These are phyloP conservation scores for Pocillopora grandis DNA, from an alignment of 92 coral and sea anemone species.

Conservation along the genomic window DNA sequence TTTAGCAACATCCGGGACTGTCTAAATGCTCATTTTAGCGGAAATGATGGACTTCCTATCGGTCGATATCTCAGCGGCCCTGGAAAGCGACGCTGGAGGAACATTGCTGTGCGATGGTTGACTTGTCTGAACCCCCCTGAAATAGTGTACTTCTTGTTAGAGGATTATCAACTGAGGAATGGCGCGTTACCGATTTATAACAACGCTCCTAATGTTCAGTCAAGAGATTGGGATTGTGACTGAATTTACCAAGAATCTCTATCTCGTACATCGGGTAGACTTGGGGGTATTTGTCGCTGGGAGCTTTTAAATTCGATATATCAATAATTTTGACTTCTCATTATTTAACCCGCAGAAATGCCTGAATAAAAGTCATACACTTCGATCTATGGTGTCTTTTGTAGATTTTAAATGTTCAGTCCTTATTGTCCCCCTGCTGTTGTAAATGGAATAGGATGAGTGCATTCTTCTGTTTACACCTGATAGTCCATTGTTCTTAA, in stretches of 20 bases:
- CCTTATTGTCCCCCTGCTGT: no score
- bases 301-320: no score
- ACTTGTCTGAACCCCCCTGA: slow-evolving; percentile 91
- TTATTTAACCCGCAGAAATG: no score
- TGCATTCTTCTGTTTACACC: no score
- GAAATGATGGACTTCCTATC: slow-evolving; percentile 96
- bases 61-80: slow-evolving; percentile 89
- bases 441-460: no score
- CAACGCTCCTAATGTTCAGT: slow-evolving; percentile 60
- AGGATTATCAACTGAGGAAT: slow-evolving; percentile 79
- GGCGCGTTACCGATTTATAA: slow-evolving; percentile 88
- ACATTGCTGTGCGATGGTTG: slow-evolving; percentile 89
- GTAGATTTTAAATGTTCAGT: no score
- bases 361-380: no score
- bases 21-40: slow-evolving; percentile 97
- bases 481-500: no score
- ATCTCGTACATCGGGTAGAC: no score
- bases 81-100: slow-evolving; percentile 78
- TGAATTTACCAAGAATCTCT: not conserved
- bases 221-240: slow-evolving; percentile 44
- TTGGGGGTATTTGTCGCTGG: no score
- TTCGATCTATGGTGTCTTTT: no score
- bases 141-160: slow-evolving; percentile 90
- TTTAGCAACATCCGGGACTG: slow-evolving; percentile 99
- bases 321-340: no score